Conservation (phyloP, 2,113 vertebrate genomes). For the Neolamprologus falcicula region DNA sequence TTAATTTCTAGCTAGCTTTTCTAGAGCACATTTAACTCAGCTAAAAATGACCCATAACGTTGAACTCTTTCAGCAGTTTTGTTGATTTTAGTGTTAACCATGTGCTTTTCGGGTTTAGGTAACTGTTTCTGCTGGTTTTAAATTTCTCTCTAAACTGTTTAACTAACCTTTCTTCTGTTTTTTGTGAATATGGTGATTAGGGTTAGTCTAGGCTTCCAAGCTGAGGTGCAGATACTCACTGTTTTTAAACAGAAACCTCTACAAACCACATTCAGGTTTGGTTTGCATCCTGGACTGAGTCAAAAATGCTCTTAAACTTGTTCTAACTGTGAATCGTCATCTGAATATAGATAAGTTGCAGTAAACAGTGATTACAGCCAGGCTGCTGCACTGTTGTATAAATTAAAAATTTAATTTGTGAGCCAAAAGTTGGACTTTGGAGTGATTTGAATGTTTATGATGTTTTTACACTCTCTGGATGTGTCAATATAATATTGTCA, state of each 20-base stretch:
- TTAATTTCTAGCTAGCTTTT: background rate
- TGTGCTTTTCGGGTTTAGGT: background rate
- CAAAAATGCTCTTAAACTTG: background rate
- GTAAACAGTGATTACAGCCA: background rate
- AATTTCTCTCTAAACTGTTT: background rate
- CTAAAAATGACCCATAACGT: background rate
- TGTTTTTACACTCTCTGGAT: background rate
- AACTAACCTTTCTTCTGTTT: background rate
- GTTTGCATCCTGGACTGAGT: background rate
- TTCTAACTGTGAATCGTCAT: background rate
- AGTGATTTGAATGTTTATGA: rapidly evolving
- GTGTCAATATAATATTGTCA: background rate
- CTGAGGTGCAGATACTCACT: background rate
- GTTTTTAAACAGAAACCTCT: background rate
- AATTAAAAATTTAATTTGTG: rapidly evolving
- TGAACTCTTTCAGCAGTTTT: background rate
- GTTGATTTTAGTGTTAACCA: background rate
- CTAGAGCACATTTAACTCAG: background rate
- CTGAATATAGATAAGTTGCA: background rate
- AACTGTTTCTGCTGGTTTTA: background rate
- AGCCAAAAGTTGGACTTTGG: background rate
- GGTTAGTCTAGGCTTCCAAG: background rate
- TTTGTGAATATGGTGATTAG: background rate
- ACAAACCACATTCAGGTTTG: background rate
- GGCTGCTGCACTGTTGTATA: background rate